Evolutionary conservation across 2,113 vertebrate genomes (phyloP).

Genomic region (Amblyornis subalaris): DNA sequence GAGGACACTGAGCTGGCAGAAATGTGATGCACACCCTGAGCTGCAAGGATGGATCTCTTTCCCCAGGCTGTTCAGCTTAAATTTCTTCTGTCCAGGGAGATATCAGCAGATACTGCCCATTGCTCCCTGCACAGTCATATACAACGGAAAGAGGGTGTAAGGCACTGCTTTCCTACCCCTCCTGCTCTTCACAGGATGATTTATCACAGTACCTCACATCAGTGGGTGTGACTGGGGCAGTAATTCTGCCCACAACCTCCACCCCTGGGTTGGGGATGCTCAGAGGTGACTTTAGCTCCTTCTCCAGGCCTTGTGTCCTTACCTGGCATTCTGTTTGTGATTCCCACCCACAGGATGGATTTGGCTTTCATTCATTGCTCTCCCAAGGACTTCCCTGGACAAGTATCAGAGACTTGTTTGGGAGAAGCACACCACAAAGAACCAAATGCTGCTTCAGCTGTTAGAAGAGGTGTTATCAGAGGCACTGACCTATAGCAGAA

Average conservation of each 20-base stretch:
- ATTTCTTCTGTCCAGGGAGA: background rate
- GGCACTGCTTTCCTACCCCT: background rate
- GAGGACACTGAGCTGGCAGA: background rate
- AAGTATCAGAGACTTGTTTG: background rate
- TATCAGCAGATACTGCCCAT: background rate
- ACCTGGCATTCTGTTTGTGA: background rate
- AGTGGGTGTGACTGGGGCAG: background rate
- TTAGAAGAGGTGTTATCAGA: background rate
- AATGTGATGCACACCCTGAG: background rate
- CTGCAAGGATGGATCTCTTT: background rate
- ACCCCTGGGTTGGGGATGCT: background rate
- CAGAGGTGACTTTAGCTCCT: background rate
- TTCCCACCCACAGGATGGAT: accelerated
- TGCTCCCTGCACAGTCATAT: background rate
- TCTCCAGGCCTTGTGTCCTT: background rate
- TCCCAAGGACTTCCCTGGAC: background rate
- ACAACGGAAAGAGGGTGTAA: background rate
- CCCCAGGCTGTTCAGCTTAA: background rate
- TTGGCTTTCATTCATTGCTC: background rate
- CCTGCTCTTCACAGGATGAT: background rate
- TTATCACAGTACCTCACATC: background rate
- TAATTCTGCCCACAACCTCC: background rate
- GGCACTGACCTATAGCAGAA: background rate
- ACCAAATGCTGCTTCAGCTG: background rate
- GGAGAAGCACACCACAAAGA: background rate